Conservation (phyloP, 2,888 invertebrate genomes). For the Strigamia transsilvanica region DNA sequence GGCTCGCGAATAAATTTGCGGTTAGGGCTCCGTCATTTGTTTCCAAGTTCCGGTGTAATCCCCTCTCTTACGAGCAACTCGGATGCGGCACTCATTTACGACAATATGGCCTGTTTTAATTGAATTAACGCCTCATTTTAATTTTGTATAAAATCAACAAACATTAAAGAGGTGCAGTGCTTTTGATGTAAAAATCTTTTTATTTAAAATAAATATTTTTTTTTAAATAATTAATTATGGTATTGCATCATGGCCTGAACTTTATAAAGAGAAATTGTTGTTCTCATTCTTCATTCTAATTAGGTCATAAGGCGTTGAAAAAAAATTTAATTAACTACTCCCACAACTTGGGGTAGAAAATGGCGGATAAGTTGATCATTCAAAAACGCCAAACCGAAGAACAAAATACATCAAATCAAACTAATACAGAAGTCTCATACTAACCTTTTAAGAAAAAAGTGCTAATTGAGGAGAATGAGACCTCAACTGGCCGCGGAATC, state of each 20-base stretch:
- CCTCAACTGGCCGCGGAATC: conserved; percentile 5
- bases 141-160: conserved; percentile 2
- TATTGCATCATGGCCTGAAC: too few species aligned
- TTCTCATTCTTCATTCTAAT: too few species aligned
- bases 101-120: conserved; percentile 9
- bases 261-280: too few species aligned
- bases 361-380: background rate
- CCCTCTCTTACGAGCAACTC: conserved; percentile 41
- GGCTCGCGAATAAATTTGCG: conserved; percentile 41
- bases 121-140: background rate
- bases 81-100: conserved; percentile 27
- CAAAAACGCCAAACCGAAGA: background rate
- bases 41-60: conserved; percentile 35
- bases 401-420: background rate
- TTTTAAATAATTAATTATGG: background rate
- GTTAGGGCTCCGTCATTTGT: conserved; percentile 38
- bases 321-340: too few species aligned
- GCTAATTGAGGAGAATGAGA: conserved; percentile 36
- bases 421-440: background rate
- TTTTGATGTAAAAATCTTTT: background rate
- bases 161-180: background rate
- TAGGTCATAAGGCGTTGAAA: too few species aligned
- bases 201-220: background rate
- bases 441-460: conserved; percentile 6
- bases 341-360: background rate